phyloP scores from a whole-genome alignment of 2,797 vertebrate species.

The Glossophaga mutica region DNA sequence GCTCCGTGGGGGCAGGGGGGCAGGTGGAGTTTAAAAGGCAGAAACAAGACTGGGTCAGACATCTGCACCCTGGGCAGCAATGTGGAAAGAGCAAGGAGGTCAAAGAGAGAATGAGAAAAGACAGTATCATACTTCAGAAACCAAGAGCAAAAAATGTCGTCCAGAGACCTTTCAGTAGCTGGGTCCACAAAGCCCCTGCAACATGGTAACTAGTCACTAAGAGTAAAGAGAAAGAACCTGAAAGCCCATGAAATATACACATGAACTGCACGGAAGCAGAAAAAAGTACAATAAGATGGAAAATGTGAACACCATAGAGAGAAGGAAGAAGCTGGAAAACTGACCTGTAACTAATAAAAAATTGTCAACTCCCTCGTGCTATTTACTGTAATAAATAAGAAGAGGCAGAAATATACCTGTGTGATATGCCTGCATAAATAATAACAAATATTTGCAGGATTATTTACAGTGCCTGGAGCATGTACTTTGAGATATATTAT shows the following conservation, averaged over 20 bases:
- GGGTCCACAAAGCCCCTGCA: not conserved
- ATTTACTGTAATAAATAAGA: constrained; percentile 55
- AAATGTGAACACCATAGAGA: not conserved
- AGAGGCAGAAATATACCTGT: constrained; percentile 45
- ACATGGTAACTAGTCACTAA: not conserved
- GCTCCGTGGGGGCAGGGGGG: accelerated
- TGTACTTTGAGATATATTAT: constrained; percentile 61
- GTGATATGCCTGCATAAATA: constrained; percentile 61
- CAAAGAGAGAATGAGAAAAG: not conserved
- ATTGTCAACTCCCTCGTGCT: constrained; percentile 26
- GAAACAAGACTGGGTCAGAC: not conserved
- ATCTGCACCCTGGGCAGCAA: not conserved
- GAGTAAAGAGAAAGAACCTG: constrained; percentile 2
- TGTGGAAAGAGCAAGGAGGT: not conserved
- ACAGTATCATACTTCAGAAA: not conserved
- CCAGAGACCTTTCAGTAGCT: not conserved
- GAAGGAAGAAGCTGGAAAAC: constrained; percentile 3
- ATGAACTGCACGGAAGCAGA: not conserved
- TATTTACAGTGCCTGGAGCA: constrained; percentile 54
- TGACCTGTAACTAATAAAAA: constrained; percentile 58
- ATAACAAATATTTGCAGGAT: constrained; percentile 58
- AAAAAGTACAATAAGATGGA: not conserved
- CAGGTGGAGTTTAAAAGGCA: not conserved
- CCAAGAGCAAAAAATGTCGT: not conserved
- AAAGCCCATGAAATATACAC: not conserved